Base-by-base conservation (phyloP, 2,888 invertebrate genomes). In the Nomada goodeniana region DNA sequence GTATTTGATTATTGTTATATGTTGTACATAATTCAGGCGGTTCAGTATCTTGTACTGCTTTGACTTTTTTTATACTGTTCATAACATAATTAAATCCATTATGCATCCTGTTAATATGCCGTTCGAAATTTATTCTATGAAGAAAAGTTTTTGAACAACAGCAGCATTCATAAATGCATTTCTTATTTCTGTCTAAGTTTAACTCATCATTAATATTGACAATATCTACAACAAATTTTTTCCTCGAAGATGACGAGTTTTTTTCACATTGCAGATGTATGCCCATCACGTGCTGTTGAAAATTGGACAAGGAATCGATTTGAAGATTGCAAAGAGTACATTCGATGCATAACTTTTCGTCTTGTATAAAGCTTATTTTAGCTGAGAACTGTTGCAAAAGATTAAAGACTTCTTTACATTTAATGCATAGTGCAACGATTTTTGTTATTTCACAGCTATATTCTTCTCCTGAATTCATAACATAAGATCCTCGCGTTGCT, bases 261-360 rank as follows among this genome's bases (percentile, higher is more conserved):
- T 15, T 18, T 42, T 80, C 44, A 15, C 82, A 82, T 57, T 55
- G 57, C 20, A 82, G 70, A 50, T 80, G 82, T 67, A 68, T 4
- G 26, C 59, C 26, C 71, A 63, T 82, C n/a, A 82, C 47, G 20
- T 82, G 82, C 4, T 67, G n/a, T 65, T 80, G 76, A 53, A 82
- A 68, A 52, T 42, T 13, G 44, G 57, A 69, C 9, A 82, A 18
- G 26, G 69, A 69, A 65, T 53, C 36, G n/a, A 82, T 76, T 18
- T 69, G 29, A 55, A 68, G 20, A 20, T 72, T 42, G n/a, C 82
- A 82, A 20, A 80, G 65, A 15, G 76, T 76, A 18, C 82, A 82
- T 47, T 80, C 72, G 7, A 82, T 57, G 10, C 42, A 44, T 3
- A 77, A 0, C 29, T 53, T 26, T 53, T 80, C 72, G 42, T 73